Base-by-base conservation (phyloP, 2,888 invertebrate genomes). In the Coleophora flavipennella region DNA sequence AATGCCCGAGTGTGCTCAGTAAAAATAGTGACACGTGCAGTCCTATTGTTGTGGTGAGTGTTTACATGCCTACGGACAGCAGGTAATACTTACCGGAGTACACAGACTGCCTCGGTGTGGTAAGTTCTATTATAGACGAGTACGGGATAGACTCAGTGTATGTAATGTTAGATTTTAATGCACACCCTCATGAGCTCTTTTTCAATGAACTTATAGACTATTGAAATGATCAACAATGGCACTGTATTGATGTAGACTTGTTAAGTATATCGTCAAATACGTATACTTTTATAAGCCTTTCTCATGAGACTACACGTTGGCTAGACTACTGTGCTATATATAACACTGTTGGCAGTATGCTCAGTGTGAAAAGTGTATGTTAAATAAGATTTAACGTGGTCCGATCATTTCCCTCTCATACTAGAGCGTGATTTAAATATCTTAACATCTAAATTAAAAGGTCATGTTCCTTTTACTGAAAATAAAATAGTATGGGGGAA, bases 1-100 rank as follows among this genome's bases (percentile, higher is more conserved):
- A 45, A 40, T 48, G n/a, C 38, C 0, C 39, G 48, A 8, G 4
- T 47, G 1, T 43, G 42, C 38, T 47, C 44, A 1, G 42, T 49
- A 4, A 36, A 40, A n/a, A 28, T 46, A 25, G 14, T n/a, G 11
- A 13, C 34, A 3, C 4, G 26, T 10, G 25, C 13, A 33, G 35
- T 8, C 29, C 43, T 3, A n/a, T 49, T 10, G 1, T 46, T 14
- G 41, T 51, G 25, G 10, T 44, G 7, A 39, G 43, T 38, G 44
- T 51, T 9, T 52, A 50, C 33, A 48, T 50, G 51, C 52, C 50
- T 3, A 46, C 46, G 26, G 41, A 47, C 28, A 1, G 9, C 6
- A 11, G 6, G 10, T 34, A 20, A 2, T 47, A 49, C 31, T 8
- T 51, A 7, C 13, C 37, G 31, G 46, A 46, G 8, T 51, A 46